phyloP scores from a whole-genome alignment of 23 tunicate genomes.

The Diplosoma virens region DNA sequence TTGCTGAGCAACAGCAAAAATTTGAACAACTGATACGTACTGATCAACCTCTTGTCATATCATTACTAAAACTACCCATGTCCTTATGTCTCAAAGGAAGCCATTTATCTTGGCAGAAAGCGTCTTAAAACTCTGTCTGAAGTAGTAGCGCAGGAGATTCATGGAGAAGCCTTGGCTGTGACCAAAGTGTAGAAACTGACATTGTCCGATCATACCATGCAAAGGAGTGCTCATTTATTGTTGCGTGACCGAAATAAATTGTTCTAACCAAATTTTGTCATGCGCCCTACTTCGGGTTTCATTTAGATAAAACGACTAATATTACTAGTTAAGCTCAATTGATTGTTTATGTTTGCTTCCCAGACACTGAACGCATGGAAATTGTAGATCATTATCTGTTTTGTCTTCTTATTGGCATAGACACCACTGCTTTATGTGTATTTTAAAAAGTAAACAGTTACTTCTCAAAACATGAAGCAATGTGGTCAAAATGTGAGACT shows the following conservation, averaged over 20 bases:
- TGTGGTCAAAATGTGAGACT: too few relatives aligned
- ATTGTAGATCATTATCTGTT: too few relatives aligned
- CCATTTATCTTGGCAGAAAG: slow-evolving; percentile 62
- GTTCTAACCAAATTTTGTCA: slow-evolving; percentile 38
- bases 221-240: slow-evolving; percentile 22
- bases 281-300: too few relatives aligned
- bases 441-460: too few relatives aligned
- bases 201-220: slow-evolving; percentile 53
- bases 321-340: too few relatives aligned
- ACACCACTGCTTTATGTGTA: too few relatives aligned
- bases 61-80: slow-evolving; percentile 46
- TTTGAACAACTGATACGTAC: slow-evolving; percentile 19
- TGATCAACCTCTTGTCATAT: slow-evolving; percentile 47
- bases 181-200: slow-evolving; percentile 51
- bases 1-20: slow-evolving; percentile 50
- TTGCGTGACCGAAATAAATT: slow-evolving; percentile 21
- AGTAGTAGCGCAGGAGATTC: slow-evolving; percentile 31
- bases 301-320: too few relatives aligned
- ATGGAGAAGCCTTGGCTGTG: slow-evolving; percentile 55
- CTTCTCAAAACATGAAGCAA: too few relatives aligned
- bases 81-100: slow-evolving; percentile 49
- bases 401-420: too few relatives aligned
- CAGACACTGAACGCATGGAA: too few relatives aligned
- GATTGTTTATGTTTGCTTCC: too few relatives aligned
- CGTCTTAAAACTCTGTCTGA: slow-evolving; percentile 53